Evolutionary conservation across 2,888 invertebrate species (phyloP), one percentile per base, ranked within the genome.

Genomic region (Tanypteryx hageni): DNA sequence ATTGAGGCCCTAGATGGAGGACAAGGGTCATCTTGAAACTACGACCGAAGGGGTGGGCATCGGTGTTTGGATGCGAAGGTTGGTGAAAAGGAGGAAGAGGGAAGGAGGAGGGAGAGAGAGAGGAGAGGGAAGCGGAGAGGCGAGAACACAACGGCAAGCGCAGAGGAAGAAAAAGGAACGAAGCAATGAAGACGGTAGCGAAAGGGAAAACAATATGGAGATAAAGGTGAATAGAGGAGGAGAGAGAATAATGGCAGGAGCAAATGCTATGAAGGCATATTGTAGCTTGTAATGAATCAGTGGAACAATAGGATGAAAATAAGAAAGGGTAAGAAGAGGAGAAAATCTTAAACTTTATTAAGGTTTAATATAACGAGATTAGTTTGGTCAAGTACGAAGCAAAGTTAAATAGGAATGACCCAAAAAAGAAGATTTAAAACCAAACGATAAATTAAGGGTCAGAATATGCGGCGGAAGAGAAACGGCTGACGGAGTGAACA

Each of bases 21-120:
- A 86, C 86, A 86, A 86, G 89, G 89, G 89, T 89, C 89, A 89
- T 89, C 64, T 89, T 89, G 86, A 59, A 83, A 57, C 18, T 31
- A 57, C 13, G 86, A 16, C 18, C 31, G 22, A 59, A 61, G 59
- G 86, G 31, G 61, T 27, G 61, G 31, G 16, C 86, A 86, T 86
- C 59, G 86, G 59, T n/a, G 86, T 86, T 86, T 86, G 86, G 86
- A 86, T 86, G n/a, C 89, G 89, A 89, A 44, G 44, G 64, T 31
- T 61, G 27, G 16, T 61, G 61, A 31, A 61, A 89, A 59, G 89
- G 64, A 64, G 59, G 64, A 44, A 64, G 11, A 10, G 44, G 64
- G 44, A 14, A 59, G 0, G 16, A 31, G 31, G 16, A 61, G 14
- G 61, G 16, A 31, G 4, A 61, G 85, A 82, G 82, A 84, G 58